These are phyloP conservation scores for Drosophila diplacantha DNA, from an alignment of 2,888 invertebrate species.

Conservation along the genomic window DNA sequence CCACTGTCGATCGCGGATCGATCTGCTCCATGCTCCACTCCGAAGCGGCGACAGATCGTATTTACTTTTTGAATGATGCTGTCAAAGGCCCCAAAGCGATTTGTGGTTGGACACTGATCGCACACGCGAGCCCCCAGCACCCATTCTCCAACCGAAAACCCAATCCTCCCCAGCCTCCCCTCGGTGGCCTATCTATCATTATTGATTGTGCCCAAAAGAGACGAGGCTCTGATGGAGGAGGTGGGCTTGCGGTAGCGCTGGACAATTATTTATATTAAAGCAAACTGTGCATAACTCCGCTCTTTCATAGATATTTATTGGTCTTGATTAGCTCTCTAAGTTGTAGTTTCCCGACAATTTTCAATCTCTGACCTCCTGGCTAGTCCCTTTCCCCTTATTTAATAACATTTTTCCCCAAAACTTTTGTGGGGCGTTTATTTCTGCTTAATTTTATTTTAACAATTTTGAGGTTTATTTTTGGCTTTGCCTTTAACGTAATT, in stretches of 20 bases:
- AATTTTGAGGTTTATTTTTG: slow-evolving; percentile 36
- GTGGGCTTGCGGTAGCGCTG: slow-evolving; percentile 50
- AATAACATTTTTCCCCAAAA: slow-evolving; percentile 3
- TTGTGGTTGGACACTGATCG: slow-evolving; percentile 69
- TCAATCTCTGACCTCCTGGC: background rate
- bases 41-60: slow-evolving; percentile 32
- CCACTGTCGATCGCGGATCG: slow-evolving; percentile 17
- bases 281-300: slow-evolving; percentile 13
- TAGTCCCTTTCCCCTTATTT: background rate
- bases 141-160: background rate
- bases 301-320: background rate
- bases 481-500: slow-evolving; percentile 51
- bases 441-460: slow-evolving; percentile 70
- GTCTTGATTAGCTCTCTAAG: background rate
- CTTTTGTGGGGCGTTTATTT: slow-evolving; percentile 68
- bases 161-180: slow-evolving; percentile 15
- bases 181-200: slow-evolving; percentile 65
- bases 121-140: slow-evolving; percentile 51
- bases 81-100: slow-evolving; percentile 70
- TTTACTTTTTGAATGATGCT: slow-evolving; percentile 68
- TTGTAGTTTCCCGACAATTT: slow-evolving; percentile 4
- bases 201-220: slow-evolving; percentile 74
- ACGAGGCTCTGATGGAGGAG: slow-evolving; percentile 24
- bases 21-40: slow-evolving; percentile 10
- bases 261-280: slow-evolving; percentile 68